Evolutionary conservation across 2,888 invertebrate genomes (phyloP), one percentile per base, ranked within the genome.

Genomic region (Helobdella robusta): DNA sequence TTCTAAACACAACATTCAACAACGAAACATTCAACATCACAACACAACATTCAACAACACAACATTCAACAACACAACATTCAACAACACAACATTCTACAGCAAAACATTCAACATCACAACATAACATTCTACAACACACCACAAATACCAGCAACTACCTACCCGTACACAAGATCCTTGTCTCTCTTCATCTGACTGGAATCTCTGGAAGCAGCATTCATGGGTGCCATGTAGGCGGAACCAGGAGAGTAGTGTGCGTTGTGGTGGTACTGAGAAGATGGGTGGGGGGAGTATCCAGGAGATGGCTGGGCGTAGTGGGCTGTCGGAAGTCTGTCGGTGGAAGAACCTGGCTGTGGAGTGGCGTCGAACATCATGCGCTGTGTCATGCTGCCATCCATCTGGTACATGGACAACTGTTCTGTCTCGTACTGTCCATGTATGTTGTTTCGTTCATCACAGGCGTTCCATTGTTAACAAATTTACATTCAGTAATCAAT

Each of bases 151-250:
- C 23, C 52, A 20, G 6, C 15, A 11, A 11, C 11, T 56, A 67
- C 71, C 61, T 34, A 72, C 72, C 70, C 70, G 60, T 72, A 72
- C 25, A 72, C 66, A 28, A 69, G 56, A 59, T 72, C 72, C 63
- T 71, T 72, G 68, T 72, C 72, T 20, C 72, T 62, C 44, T 72
- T 72, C 34, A 71, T 68, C 35, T 71, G 72, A 35, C 67, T 71
- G 62, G 72, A 71, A 15, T 65, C 66, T 30, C 68, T 40, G 11
- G 68, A 62, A 3, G 64, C n/a, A n/a, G 32, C 32, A n/a, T 25
- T 25, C 58, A 44, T 32, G 20, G 48, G 18, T 11, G 66, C 20
- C 61, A 48, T 59, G 44, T 54, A 59, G 62, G 66, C 20, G 15
- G 59, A 28, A 11, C 50, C 35, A 5, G 63, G 63, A n/a, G 56